Evolutionary conservation across 2,888 invertebrate genomes (phyloP).

Genomic region (Drosophila infuscata): DNA sequence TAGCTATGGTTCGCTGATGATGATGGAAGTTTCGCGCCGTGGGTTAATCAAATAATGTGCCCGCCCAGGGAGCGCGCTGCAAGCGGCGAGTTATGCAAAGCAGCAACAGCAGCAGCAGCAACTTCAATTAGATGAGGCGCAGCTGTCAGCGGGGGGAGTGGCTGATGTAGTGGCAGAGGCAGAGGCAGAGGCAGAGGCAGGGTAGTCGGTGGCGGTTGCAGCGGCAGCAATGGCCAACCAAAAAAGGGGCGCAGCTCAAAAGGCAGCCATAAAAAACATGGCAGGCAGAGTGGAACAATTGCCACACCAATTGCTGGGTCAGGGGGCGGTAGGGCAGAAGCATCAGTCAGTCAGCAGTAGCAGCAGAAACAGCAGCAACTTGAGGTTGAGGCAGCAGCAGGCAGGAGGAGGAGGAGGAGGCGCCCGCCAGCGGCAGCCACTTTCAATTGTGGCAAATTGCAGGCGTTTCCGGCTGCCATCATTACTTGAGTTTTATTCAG

Average conservation of each 20-base stretch:
- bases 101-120: constrained; percentile 43
- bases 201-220: constrained; percentile 60
- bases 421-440: constrained; percentile 68
- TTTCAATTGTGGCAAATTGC: constrained; percentile 81
- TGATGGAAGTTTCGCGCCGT: constrained; percentile 68
- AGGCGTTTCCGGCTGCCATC: constrained; percentile 83
- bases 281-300: constrained; percentile 59
- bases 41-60: constrained; percentile 73
- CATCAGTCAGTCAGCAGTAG: background rate
- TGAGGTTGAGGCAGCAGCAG: background rate
- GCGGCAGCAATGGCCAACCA: constrained; percentile 62
- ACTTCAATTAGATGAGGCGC: constrained; percentile 70
- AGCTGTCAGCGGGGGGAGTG: constrained; percentile 29
- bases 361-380: constrained; percentile 7
- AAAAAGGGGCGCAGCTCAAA: constrained; percentile 72
- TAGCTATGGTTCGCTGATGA: constrained; percentile 63
- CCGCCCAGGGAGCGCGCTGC: constrained; percentile 34
- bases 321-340: background rate
- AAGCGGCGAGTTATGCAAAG: constrained; percentile 63
- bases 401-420: constrained; percentile 17
- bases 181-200: constrained; percentile 13
- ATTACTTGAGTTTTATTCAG: constrained; percentile 58
- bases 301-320: constrained; percentile 18
- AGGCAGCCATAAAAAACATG: constrained; percentile 61
- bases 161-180: constrained; percentile 1